Base-by-base conservation (phyloP, 2,888 invertebrate genomes). In the Priocnemis perturbator region DNA sequence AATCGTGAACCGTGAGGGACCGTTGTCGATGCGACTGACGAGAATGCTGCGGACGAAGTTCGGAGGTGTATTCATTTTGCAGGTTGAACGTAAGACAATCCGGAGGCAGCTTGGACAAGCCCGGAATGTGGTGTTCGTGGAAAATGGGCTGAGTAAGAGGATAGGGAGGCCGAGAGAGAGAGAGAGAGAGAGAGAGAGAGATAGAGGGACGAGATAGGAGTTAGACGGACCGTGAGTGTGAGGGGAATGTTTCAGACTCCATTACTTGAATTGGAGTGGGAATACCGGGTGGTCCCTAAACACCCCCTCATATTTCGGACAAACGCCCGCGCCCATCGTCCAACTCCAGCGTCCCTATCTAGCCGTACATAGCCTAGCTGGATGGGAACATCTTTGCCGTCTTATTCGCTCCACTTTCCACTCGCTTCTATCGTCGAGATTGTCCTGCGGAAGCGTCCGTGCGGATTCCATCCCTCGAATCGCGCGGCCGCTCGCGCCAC, bases 251-350 rank as follows among this genome's bases (percentile, higher is more conserved):
- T 87, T 87, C 83, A 80, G 85, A 84, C 85, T 87, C 86, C 86
- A 86, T 88, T 87, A 86, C 85, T 84, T 73, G 84, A 83, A 88
- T 87, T 87, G 87, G 77, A 83, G 83, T 86, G 87, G 87, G 85
- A 87, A 86, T 87, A 86, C 68, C 64, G 66, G 76, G 71, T 70
- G 81, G 82, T 87, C 87, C 84, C 87, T 77, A 71, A 84, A 81
- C 85, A 82, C 76, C 81, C 79, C 79, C 81, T 83, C 83, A 84
- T 85, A 86, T 86, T 86, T 86, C 76, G 83, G 81, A 81, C 82
- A 79, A 82, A 85, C 79, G 37, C n/a, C 72, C 67, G 69, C 72
- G 72, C 74, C 71, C 69, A 74, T 77, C 77, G 72, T 65, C 70
- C 64, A 45, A 48, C 60, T 14, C 63, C 37, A 11, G 14, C 37